Percentiles rank a stretch among this genome's conserved stretches.
These are phyloP conservation scores for Planiliza haematocheilus DNA, from an alignment of 2,113 vertebrate genomes.

Conservation along the genomic window DNA sequence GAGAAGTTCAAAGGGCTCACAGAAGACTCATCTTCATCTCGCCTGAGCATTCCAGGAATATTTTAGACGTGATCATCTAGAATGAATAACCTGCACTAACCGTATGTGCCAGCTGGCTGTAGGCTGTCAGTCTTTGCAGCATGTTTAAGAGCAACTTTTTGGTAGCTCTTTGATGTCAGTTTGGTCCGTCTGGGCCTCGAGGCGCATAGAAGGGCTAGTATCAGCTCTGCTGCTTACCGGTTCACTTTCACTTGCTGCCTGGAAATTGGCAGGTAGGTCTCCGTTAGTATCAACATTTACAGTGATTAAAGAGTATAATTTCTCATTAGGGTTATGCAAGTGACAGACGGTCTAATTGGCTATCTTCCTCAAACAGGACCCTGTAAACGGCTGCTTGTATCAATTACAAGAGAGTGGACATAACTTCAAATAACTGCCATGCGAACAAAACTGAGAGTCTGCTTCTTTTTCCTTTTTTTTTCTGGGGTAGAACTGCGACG, in stretches of 20 bases:
- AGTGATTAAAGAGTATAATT: constrained; percentile 77
- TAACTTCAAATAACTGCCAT: constrained; percentile 61
- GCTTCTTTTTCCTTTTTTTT: constrained; percentile 39
- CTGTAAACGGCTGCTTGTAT: constrained; percentile 70
- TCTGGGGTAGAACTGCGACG: neutral
- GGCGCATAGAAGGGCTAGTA: neutral
- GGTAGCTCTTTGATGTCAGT: too few relatives aligned
- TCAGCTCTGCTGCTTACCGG: neutral
- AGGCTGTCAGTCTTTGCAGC: too few relatives aligned
- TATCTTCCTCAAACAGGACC: constrained; percentile 57
- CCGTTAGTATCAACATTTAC: constrained; percentile 73
- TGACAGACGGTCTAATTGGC: constrained; percentile 75
- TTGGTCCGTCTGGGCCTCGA: neutral
- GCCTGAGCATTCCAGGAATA: too few relatives aligned
- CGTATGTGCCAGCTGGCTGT: too few relatives aligned
- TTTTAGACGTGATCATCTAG: too few relatives aligned
- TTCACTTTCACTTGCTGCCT: constrained; percentile 51
- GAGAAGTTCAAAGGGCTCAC: too few relatives aligned
- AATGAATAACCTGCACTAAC: too few relatives aligned
- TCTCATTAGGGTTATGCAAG: constrained; percentile 69
- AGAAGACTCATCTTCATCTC: too few relatives aligned
- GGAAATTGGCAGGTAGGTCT: constrained; percentile 65
- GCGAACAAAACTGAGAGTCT: constrained; percentile 30
- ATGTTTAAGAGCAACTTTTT: too few relatives aligned
- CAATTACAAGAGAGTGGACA: constrained; percentile 71